Evolutionary conservation across 2,113 vertebrate genomes (phyloP).

Genomic region (Catharus bicknelli): DNA sequence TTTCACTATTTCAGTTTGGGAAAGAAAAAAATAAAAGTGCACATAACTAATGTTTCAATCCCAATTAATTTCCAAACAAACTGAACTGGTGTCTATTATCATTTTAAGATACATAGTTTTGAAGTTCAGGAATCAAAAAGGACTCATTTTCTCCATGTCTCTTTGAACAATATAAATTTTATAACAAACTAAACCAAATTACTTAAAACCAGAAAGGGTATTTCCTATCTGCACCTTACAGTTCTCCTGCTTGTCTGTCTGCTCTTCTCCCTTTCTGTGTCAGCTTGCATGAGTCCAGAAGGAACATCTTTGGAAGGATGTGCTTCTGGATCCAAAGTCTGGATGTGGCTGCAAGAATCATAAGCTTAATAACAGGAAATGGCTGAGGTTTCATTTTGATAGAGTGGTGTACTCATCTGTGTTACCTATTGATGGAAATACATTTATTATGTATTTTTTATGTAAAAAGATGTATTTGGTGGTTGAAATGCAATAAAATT

Average conservation of each 20-base stretch:
- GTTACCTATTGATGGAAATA: background rate
- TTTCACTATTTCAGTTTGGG: background rate
- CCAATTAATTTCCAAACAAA: background rate
- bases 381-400: background rate
- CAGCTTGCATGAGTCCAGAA: background rate
- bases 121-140: background rate
- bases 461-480: background rate
- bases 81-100: background rate
- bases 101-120: background rate
- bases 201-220: background rate
- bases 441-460: background rate
- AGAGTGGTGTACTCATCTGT: background rate
- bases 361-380: background rate
- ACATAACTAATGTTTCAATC: background rate
- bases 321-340: background rate
- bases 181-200: background rate
- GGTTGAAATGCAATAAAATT: background rate
- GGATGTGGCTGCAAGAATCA: background rate
- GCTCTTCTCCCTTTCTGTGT: background rate
- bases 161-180: background rate
- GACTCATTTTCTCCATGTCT: background rate
- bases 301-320: background rate
- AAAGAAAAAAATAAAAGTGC: background rate
- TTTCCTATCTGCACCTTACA: background rate
- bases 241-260: background rate